These are phyloP conservation scores for Ceratina japonica DNA, from an alignment of 1,140 invertebrate species.

Conservation along the genomic window DNA sequence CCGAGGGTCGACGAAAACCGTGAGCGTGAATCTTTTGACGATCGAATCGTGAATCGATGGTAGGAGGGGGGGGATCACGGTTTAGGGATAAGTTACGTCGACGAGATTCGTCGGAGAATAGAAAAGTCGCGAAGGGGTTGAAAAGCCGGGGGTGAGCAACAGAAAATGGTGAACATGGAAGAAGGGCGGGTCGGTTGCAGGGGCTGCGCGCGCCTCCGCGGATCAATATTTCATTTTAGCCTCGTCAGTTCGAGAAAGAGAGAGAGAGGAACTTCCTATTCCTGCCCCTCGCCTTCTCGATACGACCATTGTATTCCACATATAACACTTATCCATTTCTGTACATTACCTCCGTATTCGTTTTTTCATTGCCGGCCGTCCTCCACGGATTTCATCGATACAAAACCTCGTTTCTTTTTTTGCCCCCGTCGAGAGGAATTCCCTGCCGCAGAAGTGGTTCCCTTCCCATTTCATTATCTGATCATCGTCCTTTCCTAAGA, in stretches of 20 bases:
- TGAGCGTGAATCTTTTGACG: not conserved
- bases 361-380: not conserved
- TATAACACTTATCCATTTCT: conserved; percentile 51
- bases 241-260: conserved; percentile 60
- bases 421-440: not conserved
- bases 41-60: no score
- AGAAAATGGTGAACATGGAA: conserved; percentile 62
- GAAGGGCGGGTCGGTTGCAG: conserved; percentile 76
- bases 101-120: not conserved
- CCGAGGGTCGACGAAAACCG: no score
- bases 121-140: not conserved
- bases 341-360: conserved; percentile 16
- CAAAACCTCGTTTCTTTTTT: not conserved
- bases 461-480: not conserved
- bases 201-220: conserved; percentile 77
- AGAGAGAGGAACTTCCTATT: conserved; percentile 23
- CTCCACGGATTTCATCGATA: not conserved
- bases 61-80: no score
- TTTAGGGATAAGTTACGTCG: not conserved
- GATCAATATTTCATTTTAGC: conserved; percentile 79
- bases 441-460: not conserved
- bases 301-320: conserved; percentile 11
- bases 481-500: not conserved
- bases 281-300: conserved; percentile 56
- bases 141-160: not conserved